Evolutionary conservation across 2,113 vertebrate genomes (phyloP).

Genomic region (Carassius gibelio): DNA sequence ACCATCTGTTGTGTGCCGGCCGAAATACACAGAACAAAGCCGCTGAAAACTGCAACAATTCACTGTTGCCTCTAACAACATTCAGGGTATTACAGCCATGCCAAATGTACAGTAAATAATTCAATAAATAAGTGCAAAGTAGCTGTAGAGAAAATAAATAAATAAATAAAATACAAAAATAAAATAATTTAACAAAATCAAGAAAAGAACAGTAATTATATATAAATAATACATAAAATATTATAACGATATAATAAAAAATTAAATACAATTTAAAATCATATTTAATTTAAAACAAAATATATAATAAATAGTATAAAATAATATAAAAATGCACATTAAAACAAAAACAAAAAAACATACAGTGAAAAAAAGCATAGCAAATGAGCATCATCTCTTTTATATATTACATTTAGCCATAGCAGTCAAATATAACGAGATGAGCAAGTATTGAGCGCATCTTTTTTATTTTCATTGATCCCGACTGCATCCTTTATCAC

Average conservation of each 20-base stretch:
- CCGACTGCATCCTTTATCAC: conserved; percentile 36
- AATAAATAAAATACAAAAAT: not conserved
- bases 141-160: not conserved
- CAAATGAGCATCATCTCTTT: not conserved
- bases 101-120: conserved; percentile 53
- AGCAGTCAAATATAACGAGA: not conserved
- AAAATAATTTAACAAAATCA: not conserved
- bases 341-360: too few species aligned
- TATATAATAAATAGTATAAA: not conserved
- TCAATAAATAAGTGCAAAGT: conserved; percentile 13
- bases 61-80: conserved; percentile 65
- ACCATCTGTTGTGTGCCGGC: conserved; percentile 74
- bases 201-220: not conserved
- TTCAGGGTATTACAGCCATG: conserved; percentile 58
- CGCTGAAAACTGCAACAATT: conserved; percentile 48
- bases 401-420: conserved; percentile 6
- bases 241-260: not conserved
- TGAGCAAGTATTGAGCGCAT: conserved; percentile 5
- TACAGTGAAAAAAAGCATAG: not conserved
- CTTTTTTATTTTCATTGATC: conserved; percentile 38
- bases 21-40: conserved; percentile 52
- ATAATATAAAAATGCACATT: too few species aligned
- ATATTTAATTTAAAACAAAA: not conserved
- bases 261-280: too few species aligned
- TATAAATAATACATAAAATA: not conserved